phyloP scores from a whole-genome alignment of 2,797 vertebrate species.

The Rhinella marina region DNA sequence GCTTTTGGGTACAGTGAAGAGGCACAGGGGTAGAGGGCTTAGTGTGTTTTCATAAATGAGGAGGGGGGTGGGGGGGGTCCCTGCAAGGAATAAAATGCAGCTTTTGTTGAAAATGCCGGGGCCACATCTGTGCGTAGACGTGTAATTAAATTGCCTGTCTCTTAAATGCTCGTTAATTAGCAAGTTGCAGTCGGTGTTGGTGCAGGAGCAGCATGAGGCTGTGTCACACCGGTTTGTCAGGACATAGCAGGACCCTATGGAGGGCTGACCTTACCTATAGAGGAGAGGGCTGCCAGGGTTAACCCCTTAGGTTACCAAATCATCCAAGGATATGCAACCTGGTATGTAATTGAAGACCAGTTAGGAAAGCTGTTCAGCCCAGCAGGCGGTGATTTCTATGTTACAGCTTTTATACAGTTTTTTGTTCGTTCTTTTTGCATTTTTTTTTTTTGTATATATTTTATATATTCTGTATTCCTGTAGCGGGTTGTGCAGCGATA shows the following conservation, averaged over 20 bases:
- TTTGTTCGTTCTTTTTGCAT: neutral
- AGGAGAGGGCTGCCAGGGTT: neutral
- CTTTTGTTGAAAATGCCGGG: conserved; percentile 12
- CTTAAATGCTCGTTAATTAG: conserved; percentile 41
- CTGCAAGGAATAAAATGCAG: conserved; percentile 4
- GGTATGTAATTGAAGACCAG: neutral
- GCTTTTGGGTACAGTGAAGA: neutral
- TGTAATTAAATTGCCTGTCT: conserved; percentile 53
- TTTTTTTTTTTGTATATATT: neutral
- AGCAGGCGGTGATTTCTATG: neutral
- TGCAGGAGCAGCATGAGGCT: neutral
- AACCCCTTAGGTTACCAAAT: neutral
- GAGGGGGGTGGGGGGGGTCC: neutral
- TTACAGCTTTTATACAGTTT: neutral
- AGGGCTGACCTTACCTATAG: neutral
- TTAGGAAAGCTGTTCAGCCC: neutral
- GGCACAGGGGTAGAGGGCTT: neutral
- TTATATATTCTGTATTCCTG: too few relatives aligned
- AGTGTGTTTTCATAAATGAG: neutral
- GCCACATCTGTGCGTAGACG: conserved; percentile 35
- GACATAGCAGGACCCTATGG: neutral
- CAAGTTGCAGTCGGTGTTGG: conserved; percentile 11
- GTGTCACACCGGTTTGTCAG: neutral
- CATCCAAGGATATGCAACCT: neutral
- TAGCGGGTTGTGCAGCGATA: too few relatives aligned